phyloP scores from a whole-genome alignment of 2,888 invertebrate genomes.

The Nesidiocoris tenuis region DNA sequence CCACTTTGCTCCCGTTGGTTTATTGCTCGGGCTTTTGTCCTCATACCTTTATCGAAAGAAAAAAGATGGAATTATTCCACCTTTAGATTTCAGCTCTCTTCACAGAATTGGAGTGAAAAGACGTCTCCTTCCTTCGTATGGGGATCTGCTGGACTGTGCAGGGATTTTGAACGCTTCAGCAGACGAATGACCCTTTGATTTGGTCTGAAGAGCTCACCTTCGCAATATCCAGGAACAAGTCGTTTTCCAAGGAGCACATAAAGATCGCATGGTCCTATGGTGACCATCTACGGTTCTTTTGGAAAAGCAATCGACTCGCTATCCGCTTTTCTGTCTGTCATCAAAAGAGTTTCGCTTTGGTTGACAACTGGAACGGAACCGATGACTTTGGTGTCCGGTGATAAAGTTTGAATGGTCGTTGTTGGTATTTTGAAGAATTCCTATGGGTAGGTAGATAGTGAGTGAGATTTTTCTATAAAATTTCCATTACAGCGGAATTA shows the following conservation, averaged over 20 bases:
- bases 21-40: no score
- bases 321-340: background rate
- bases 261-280: background rate
- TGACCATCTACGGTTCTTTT: background rate
- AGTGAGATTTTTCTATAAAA: no score
- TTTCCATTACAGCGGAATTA: no score
- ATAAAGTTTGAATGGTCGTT: no score
- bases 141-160: background rate
- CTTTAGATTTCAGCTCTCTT: no score
- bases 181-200: background rate
- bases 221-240: background rate
- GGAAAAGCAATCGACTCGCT: background rate
- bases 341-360: background rate
- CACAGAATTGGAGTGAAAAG: no score
- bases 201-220: background rate
- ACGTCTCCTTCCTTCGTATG: background rate
- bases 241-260: background rate
- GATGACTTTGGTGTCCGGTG: background rate
- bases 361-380: background rate
- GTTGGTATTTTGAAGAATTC: no score
- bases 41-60: no score
- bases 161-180: background rate
- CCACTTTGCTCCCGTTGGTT: no score
- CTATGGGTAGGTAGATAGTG: no score
- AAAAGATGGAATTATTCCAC: no score